Conservation (phyloP, 2,888 invertebrate genomes). For the Diaprepes abbreviatus region DNA sequence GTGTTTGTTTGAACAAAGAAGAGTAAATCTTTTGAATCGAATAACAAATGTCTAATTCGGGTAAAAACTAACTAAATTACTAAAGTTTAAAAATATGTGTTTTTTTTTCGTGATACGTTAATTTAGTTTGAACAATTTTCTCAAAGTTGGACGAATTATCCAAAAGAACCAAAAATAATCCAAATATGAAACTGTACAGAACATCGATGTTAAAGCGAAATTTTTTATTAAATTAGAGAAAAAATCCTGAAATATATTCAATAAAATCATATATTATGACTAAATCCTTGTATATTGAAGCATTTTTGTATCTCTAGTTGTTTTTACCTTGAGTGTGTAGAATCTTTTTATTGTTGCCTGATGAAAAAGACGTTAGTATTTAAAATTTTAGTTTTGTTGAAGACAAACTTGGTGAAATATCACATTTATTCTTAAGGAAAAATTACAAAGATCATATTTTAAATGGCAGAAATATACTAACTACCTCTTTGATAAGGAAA, state of each 20-base stretch:
- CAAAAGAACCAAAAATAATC: conserved; percentile 42
- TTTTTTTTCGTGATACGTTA: too few species aligned
- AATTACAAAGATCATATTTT: neutral
- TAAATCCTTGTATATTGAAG: conserved; percentile 52
- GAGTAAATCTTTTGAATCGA: too few species aligned
- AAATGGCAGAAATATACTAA: conserved; percentile 6
- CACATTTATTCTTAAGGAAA: neutral
- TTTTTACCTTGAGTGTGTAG: conserved; percentile 52
- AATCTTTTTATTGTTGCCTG: conserved; percentile 49
- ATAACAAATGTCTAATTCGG: too few species aligned
- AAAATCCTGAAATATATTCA: conserved; percentile 49
- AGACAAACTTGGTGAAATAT: conserved; percentile 25
- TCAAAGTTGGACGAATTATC: conserved; percentile 31
- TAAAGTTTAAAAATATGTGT: too few species aligned
- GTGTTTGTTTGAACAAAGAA: too few species aligned
- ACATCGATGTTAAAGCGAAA: conserved; percentile 58
- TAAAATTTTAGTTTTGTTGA: conserved; percentile 27
- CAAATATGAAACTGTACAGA: conserved; percentile 54
- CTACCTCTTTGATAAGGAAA: neutral
- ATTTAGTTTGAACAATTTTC: too few species aligned
- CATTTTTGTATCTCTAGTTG: conserved; percentile 54
- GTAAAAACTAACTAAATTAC: too few species aligned
- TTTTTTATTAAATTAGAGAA: conserved; percentile 53
- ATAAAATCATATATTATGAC: conserved; percentile 47
- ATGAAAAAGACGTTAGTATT: conserved; percentile 40